Evolutionary conservation across 2,797 vertebrate species (phyloP).

Genomic region (Anguilla pacifica): DNA sequence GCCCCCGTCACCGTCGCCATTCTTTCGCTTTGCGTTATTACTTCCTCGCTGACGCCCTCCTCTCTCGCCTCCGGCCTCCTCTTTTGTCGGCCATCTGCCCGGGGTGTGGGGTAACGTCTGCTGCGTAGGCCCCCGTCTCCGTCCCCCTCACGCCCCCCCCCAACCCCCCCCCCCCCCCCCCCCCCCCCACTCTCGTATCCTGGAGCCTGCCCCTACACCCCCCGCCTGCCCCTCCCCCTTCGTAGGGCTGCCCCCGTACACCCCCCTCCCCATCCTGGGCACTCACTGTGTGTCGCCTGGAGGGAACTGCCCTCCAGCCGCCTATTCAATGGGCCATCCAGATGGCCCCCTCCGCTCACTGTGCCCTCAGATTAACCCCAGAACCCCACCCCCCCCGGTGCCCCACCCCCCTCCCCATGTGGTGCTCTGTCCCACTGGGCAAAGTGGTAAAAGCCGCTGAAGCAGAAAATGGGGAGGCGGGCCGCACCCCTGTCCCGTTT

Average conservation of each 20-base stretch:
- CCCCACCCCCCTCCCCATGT: neutral
- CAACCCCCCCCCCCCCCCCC: neutral
- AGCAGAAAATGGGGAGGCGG: neutral
- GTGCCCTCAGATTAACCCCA: conserved; percentile 12
- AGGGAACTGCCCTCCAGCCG: neutral
- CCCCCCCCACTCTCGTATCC: too few relatives aligned
- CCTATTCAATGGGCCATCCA: neutral
- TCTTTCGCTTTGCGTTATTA: neutral
- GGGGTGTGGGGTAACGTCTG: neutral
- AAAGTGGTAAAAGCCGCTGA: neutral
- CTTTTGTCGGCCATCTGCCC: conserved; percentile 10
- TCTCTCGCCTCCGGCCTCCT: neutral
- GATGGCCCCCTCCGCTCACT: neutral
- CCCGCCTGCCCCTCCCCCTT: too few relatives aligned
- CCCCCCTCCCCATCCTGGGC: neutral
- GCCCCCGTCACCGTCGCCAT: neutral
- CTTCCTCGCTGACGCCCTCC: neutral
- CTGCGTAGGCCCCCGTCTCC: neutral
- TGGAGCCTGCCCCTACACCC: neutral
- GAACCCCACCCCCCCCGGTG: neutral
- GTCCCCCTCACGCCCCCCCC: neutral
- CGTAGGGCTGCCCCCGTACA: too few relatives aligned
- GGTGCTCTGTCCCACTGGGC: neutral
- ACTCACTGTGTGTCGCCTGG: neutral
- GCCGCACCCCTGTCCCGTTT: neutral